Conservation (phyloP, 2,113 vertebrate genomes). For the Callopanchax toddi region DNA sequence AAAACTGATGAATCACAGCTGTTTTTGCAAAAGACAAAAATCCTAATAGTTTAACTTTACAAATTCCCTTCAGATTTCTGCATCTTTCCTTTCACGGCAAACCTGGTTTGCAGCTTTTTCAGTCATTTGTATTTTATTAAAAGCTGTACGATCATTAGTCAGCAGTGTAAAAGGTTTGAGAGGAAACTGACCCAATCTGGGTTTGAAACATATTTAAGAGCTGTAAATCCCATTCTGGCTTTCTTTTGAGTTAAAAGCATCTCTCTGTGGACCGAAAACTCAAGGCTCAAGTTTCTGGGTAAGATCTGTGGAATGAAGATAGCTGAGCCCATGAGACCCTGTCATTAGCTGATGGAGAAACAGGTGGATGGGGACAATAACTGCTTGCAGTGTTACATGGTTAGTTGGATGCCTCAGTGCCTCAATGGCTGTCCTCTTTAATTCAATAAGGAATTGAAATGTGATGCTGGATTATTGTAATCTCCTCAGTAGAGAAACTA, state of each 20-base stretch:
- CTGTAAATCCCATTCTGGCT: constrained; percentile 36
- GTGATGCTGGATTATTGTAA: not conserved
- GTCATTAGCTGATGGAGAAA: constrained; percentile 49
- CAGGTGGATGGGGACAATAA: constrained; percentile 63
- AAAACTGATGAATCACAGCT: too few species aligned
- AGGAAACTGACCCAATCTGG: constrained; percentile 3
- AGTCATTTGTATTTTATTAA: too few species aligned
- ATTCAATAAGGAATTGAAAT: too few species aligned
- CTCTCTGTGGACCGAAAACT: constrained; percentile 55
- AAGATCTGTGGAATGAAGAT: constrained; percentile 53
- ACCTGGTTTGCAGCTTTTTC: too few species aligned
- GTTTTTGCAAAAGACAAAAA: too few species aligned
- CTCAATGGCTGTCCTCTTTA: not conserved
- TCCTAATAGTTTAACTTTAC: too few species aligned
- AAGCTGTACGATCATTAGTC: too few species aligned
- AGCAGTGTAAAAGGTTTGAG: constrained; percentile 18
- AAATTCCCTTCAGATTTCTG: too few species aligned
- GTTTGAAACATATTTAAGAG: constrained; percentile 54
- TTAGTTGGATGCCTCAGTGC: constrained; percentile 14
- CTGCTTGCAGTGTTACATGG: constrained; percentile 16
- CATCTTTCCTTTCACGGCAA: too few species aligned
- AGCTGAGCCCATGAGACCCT: constrained; percentile 53
- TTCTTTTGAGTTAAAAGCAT: constrained; percentile 38
- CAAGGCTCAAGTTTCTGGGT: constrained; percentile 56
- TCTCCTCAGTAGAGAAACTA: not conserved